Conservation (phyloP, 1,140 invertebrate species). For the Dryas iulia region DNA sequence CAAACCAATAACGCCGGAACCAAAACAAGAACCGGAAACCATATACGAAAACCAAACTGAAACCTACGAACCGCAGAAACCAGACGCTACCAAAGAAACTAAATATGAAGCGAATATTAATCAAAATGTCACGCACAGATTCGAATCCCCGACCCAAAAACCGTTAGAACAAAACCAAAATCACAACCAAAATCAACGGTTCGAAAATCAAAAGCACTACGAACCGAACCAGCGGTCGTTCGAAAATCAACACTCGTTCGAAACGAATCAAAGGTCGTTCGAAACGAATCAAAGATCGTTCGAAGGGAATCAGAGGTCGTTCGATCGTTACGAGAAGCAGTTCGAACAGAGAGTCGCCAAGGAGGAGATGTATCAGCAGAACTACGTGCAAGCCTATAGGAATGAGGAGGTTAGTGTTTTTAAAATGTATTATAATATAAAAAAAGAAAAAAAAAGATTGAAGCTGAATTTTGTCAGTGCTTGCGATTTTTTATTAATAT, state of each 20-base stretch:
- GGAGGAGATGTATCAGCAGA: slow-evolving; percentile 42
- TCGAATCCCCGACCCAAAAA: slow-evolving; percentile 11
- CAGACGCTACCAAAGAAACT: slow-evolving; percentile 19
- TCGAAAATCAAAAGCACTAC: slow-evolving; percentile 16
- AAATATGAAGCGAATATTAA: not conserved
- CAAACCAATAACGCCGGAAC: slow-evolving; percentile 24
- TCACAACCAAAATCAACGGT: slow-evolving; percentile 10
- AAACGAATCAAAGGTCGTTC: slow-evolving; percentile 35
- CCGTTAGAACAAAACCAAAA: slow-evolving; percentile 10
- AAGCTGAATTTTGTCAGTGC: not conserved
- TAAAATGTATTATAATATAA: not conserved
- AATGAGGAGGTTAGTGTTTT: slow-evolving; percentile 48
- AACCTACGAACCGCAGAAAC: slow-evolving; percentile 6
- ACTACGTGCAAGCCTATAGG: slow-evolving; percentile 41
- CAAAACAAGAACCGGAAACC: slow-evolving; percentile 20
- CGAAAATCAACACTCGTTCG: slow-evolving; percentile 17
- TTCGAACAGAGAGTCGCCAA: slow-evolving; percentile 21
- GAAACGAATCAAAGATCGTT: slow-evolving; percentile 26
- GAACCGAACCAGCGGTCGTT: slow-evolving; percentile 14
- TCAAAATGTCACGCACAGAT: not conserved
- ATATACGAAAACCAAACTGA: slow-evolving; percentile 20
- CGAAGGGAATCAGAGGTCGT: slow-evolving; percentile 4
- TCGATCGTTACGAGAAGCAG: slow-evolving; percentile 16
- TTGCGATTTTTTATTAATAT: no score
- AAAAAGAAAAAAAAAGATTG: not conserved